Evolutionary conservation across 2,888 invertebrate genomes (phyloP), one percentile per base, ranked within the genome.

Genomic region (Cactoblastis cactorum): DNA sequence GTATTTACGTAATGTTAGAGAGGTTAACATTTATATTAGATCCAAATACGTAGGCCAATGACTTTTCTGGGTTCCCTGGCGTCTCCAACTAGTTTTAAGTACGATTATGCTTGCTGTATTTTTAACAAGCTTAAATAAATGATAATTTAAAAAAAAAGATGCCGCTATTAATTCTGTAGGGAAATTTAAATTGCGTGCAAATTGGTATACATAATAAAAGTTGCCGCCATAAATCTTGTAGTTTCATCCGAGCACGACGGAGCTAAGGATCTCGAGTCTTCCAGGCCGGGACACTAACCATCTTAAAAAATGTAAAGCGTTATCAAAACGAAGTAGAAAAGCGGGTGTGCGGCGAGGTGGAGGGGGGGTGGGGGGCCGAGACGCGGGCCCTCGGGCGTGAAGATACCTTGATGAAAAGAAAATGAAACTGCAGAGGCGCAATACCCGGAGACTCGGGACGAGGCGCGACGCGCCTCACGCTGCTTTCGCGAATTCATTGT

Each of bases 331-430:
- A 65, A 59, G 63, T 64, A 58, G 51, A 49, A 53, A 9, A 45
- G 50, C 50, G 34, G 48, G 55, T 50, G 51, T 15, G 41, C 39
- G 45, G 38, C 14, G 38, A 15, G 24, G 18, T 9, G 45, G 19
- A 51, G 41, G 52, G 22, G 50, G 46, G 33, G 53, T 38, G 45
- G 50, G 53, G 52, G 49, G 49, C 55, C 60, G 70, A 71, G 75
- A 66, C 68, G 67, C 53, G 63, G 70, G 69, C 73, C 66, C 68
- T 68, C 58, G 71, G 78, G 80, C 80, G 76, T 76, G 72, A 79
- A 80, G 71, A 74, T 72, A 71, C 75, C 77, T 74, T 78, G 77
- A 82, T 82, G 80, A 82, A 82, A 81, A 80, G 80, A 82, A 80
- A 81, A 82, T 81, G 80, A 80, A 75, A 74, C 75, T 50, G 55